These are phyloP conservation scores for Gryllus bimaculatus DNA, from an alignment of 1,140 invertebrate species.

Conservation along the genomic window DNA sequence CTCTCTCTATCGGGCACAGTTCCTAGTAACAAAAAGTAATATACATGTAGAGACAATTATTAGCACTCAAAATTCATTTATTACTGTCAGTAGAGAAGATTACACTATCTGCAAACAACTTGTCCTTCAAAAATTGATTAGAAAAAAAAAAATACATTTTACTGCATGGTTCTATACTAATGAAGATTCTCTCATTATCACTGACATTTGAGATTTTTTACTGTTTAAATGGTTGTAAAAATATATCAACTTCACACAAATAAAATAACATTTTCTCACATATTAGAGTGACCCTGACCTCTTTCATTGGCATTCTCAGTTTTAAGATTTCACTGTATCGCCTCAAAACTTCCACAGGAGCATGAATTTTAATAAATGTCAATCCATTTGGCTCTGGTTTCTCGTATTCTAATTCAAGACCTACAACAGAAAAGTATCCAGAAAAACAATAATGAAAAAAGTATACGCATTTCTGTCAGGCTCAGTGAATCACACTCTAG, in stretches of 20 bases:
- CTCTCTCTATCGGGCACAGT: conserved; percentile 13
- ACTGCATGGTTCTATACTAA: too few species aligned
- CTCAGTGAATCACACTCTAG: not conserved
- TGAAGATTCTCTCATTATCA: too few species aligned
- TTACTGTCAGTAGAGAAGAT: too few species aligned
- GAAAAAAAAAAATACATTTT: conserved; percentile 1
- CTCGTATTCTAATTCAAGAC: conserved; percentile 51
- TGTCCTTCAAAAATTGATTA: not conserved
- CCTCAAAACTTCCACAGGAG: conserved; percentile 71
- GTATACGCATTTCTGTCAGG: not conserved
- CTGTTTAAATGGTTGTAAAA: too few species aligned
- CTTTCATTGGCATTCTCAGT: conserved; percentile 89
- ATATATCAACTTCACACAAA: too few species aligned
- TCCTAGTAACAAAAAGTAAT: conserved; percentile 11
- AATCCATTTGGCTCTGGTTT: conserved; percentile 43
- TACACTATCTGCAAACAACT: too few species aligned
- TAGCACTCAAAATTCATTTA: too few species aligned
- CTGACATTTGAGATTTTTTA: too few species aligned
- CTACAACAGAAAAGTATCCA: not conserved
- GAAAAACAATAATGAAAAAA: not conserved
- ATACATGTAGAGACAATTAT: too few species aligned
- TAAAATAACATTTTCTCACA: too few species aligned
- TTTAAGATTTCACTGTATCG: conserved; percentile 90
- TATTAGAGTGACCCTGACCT: conserved; percentile 37
- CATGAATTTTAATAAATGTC: conserved; percentile 74